phyloP scores from a whole-genome alignment of 2,888 invertebrate species.

The Thecophora atra region DNA sequence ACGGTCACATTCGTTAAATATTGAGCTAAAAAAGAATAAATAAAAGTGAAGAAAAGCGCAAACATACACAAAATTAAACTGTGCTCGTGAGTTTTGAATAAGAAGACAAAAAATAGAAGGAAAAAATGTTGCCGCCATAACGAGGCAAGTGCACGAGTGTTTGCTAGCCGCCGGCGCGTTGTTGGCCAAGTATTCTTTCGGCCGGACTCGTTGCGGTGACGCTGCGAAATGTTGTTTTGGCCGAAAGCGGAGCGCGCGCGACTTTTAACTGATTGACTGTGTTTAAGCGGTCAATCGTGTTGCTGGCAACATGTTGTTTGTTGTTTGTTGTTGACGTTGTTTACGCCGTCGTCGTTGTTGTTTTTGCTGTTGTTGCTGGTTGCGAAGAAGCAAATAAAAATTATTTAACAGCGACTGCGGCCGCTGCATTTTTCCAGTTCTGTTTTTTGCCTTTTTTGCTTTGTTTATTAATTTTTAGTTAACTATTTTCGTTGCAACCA shows the following conservation, averaged over 20 bases:
- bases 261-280: conserved; percentile 4
- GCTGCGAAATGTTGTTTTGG: conserved; percentile 15
- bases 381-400: not conserved
- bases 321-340: too few relatives aligned
- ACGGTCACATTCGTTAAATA: too few relatives aligned
- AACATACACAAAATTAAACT: not conserved
- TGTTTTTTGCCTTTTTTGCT: not conserved
- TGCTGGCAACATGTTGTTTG: conserved; percentile 4
- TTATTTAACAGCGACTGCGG: not conserved
- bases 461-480: not conserved
- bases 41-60: too few relatives aligned
- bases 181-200: not conserved
- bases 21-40: too few relatives aligned
- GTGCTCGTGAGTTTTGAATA: not conserved
- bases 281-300: conserved; percentile 20
- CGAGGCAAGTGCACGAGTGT: not conserved
- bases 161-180: not conserved
- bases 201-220: not conserved
- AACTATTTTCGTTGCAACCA: too few relatives aligned
- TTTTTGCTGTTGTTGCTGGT: not conserved
- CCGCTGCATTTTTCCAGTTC: not conserved
- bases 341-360: not conserved
- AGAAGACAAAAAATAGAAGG: not conserved
- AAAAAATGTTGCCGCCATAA: not conserved
- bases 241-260: conserved; percentile 12